These are phyloP conservation scores for Contarinia nasturtii DNA, from an alignment of 1,140 invertebrate genomes.

Conservation along the genomic window DNA sequence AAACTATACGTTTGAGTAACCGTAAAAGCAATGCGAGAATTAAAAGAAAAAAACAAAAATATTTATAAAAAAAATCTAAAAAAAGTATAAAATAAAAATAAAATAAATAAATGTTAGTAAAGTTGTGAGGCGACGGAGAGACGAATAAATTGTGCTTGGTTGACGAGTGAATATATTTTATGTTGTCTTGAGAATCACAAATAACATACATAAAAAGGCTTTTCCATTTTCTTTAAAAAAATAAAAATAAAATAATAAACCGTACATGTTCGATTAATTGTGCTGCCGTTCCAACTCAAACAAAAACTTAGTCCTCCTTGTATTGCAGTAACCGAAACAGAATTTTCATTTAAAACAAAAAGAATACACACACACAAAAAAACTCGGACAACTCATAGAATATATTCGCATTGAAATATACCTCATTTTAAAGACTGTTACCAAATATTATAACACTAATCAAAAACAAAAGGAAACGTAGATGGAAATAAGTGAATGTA, in stretches of 20 bases:
- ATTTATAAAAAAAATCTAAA: too few relatives aligned
- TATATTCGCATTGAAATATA: conserved; percentile 1
- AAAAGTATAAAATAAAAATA: too few relatives aligned
- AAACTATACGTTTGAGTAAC: conserved; percentile 9
- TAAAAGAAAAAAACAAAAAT: too few relatives aligned
- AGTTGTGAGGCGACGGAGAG: too few relatives aligned
- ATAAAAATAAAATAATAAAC: too few relatives aligned
- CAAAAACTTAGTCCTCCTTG: background rate
- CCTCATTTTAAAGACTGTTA: conserved; percentile 1
- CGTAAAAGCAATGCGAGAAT: too few relatives aligned
- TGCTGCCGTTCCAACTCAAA: background rate
- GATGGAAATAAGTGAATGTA: too few relatives aligned
- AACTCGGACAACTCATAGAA: background rate
- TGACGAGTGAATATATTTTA: background rate
- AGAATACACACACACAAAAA: too few relatives aligned
- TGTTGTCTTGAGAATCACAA: background rate
- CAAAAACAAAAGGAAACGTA: background rate
- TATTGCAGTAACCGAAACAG: background rate
- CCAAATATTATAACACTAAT: background rate
- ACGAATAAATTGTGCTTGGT: too few relatives aligned
- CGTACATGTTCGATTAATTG: background rate
- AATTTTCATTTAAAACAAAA: too few relatives aligned
- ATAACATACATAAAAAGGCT: background rate
- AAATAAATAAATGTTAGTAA: too few relatives aligned
- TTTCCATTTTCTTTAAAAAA: background rate